These are phyloP conservation scores for Tupaia chinensis DNA, from an alignment of 2,113 vertebrate species.

Conservation along the genomic window DNA sequence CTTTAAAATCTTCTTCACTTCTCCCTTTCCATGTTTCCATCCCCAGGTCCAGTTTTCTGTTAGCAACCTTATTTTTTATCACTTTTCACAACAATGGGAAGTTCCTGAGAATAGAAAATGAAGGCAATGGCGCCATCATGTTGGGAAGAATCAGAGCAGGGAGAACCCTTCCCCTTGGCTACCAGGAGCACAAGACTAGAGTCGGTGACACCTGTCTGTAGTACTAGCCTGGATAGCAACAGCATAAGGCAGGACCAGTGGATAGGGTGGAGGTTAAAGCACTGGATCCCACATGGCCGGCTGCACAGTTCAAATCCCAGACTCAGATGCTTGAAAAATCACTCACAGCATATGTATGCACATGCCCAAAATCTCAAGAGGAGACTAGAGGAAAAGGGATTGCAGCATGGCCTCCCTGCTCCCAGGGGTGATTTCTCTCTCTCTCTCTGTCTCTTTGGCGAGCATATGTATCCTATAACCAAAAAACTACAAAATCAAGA, in stretches of 20 bases:
- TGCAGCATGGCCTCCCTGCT: too few relatives aligned
- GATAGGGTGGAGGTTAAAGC: too few relatives aligned
- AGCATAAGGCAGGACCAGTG: not conserved
- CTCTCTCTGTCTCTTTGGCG: too few relatives aligned
- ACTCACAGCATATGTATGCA: too few relatives aligned
- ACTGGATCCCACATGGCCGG: too few relatives aligned
- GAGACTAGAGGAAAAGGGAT: too few relatives aligned
- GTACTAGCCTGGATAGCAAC: not conserved
- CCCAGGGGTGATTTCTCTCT: too few relatives aligned
- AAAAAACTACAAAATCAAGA: too few relatives aligned
- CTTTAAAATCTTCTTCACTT: not conserved
- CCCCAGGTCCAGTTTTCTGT: not conserved
- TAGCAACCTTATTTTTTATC: not conserved
- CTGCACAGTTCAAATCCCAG: too few relatives aligned
- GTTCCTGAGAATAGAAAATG: not conserved
- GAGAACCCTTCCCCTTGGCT: not conserved
- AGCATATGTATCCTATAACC: too few relatives aligned
- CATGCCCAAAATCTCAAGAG: too few relatives aligned
- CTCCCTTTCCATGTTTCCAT: accelerated
- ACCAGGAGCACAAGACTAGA: not conserved
- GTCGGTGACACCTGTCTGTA: not conserved
- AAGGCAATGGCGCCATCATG: not conserved
- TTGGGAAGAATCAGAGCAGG: not conserved
- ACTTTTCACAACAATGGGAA: not conserved
- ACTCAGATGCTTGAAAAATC: too few relatives aligned